Evolutionary conservation across 2,113 vertebrate species (phyloP).

Genomic region (Rhabdornis inornatus): DNA sequence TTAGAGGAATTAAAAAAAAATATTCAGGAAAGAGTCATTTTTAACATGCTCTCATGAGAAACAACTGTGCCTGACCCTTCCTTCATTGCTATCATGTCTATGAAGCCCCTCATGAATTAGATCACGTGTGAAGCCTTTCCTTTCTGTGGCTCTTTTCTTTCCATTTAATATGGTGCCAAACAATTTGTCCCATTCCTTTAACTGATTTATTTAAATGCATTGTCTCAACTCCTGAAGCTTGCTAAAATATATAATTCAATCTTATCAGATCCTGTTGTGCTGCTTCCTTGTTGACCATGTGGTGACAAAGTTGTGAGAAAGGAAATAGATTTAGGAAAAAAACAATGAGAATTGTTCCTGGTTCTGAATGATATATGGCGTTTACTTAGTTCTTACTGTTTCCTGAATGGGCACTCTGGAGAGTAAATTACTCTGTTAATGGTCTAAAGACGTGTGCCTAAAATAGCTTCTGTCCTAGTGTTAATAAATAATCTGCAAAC

Average conservation of each 20-base stretch:
- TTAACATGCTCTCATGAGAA: background rate
- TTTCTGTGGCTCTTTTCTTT: background rate
- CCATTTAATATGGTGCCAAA: background rate
- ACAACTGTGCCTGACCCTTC: background rate
- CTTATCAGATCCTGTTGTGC: background rate
- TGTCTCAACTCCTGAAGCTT: background rate
- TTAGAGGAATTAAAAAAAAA: background rate
- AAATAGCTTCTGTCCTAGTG: constrained; percentile 41
- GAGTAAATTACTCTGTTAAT: constrained; percentile 63
- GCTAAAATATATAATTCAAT: background rate
- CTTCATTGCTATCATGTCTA: background rate
- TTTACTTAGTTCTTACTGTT: constrained; percentile 59
- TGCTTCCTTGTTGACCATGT: constrained; percentile 25
- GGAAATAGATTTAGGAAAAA: constrained; percentile 53
- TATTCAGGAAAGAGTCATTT: background rate
- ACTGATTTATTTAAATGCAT: background rate
- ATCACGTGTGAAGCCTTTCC: background rate
- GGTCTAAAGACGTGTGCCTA: constrained; percentile 29
- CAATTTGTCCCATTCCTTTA: background rate
- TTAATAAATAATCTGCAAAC: constrained; percentile 54
- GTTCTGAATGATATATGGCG: constrained; percentile 43
- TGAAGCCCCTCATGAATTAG: background rate
- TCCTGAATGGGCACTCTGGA: constrained; percentile 55
- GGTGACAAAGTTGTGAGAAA: constrained; percentile 46
- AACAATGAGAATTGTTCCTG: constrained; percentile 56